A percentile compares a stretch with the other conserved stretches of the same genome.
Evolutionary conservation across 1,140 invertebrate species (phyloP).

Genomic region (Stegodyphus dumicola): DNA sequence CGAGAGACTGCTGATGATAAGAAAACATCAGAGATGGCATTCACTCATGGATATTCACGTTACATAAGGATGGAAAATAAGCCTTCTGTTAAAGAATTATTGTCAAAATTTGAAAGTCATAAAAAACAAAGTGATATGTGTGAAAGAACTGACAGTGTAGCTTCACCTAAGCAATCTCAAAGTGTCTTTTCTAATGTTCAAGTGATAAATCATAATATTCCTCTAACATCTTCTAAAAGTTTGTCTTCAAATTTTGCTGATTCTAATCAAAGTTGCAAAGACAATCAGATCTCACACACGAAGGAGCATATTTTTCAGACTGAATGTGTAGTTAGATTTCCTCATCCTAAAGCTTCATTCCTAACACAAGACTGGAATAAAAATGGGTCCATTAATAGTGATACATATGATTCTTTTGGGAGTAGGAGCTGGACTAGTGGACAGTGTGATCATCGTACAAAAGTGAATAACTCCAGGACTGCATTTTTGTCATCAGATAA

Average conservation of each 20-base stretch:
- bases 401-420: neutral
- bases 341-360: conserved; percentile 28
- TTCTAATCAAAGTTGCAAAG: conserved; percentile 13
- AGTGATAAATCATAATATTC: conserved; percentile 46
- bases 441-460: neutral
- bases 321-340: conserved; percentile 53
- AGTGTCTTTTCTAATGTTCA: conserved; percentile 47
- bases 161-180: conserved; percentile 9
- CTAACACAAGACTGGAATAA: neutral
- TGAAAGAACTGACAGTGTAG: neutral
- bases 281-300: conserved; percentile 33
- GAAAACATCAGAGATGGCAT: neutral
- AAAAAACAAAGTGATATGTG: conserved; percentile 5
- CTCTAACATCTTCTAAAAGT: conserved; percentile 42
- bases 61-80: conserved; percentile 64
- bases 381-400: neutral
- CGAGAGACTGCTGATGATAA: conserved; percentile 14
- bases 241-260: neutral
- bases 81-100: conserved; percentile 68
- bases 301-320: conserved; percentile 58
- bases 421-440: conserved; percentile 42
- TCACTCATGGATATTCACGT: neutral
- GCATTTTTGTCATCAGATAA: conserved; percentile 39
- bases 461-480: conserved; percentile 8
- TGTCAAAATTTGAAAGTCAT: conserved; percentile 68